A percentile compares a stretch with the other conserved stretches of the same genome.
Evolutionary conservation across 2,888 invertebrate species (phyloP).

Genomic region (Xestia ashworthii): DNA sequence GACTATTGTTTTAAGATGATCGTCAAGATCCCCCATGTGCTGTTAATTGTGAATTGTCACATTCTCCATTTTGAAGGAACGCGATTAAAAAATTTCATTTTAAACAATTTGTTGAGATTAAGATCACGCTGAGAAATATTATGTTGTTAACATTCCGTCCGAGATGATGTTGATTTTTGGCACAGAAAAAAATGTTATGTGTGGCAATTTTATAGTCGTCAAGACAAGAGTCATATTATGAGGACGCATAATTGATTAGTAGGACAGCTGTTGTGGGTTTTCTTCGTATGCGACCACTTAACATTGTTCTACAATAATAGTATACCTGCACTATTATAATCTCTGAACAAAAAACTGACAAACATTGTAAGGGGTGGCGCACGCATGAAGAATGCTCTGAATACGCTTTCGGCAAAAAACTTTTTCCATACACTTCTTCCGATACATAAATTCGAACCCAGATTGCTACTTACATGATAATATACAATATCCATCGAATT

Average conservation of each 20-base stretch:
- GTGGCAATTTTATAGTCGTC: conserved; percentile 86
- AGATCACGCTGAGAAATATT: conserved; percentile 86
- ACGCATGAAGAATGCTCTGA: conserved; percentile 64
- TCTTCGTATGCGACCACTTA: conserved; percentile 74
- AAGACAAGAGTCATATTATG: conserved; percentile 85
- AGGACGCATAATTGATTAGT: conserved; percentile 86
- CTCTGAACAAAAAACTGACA: conserved; percentile 43
- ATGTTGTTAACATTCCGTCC: conserved; percentile 88
- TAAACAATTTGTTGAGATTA: conserved; percentile 87
- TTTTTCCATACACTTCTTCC: conserved; percentile 83
- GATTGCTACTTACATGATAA: conserved; percentile 74
- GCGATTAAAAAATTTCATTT: conserved; percentile 85
- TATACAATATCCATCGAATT: conserved; percentile 63
- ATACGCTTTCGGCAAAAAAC: conserved; percentile 73
- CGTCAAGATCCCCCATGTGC: conserved; percentile 79
- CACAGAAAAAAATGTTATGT: conserved; percentile 84
- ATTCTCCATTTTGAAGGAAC: conserved; percentile 77
- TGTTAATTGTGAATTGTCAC: conserved; percentile 69
- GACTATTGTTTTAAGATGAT: conserved; percentile 84
- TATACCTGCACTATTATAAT: conserved; percentile 63
- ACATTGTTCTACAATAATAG: conserved; percentile 77
- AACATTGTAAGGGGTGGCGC: conserved; percentile 53
- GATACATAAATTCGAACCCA: conserved; percentile 78
- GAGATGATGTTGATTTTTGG: conserved; percentile 87
- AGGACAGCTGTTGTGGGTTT: conserved; percentile 84